These are phyloP conservation scores for Augiades crinisus DNA, from an alignment of 2,888 invertebrate species.

Conservation along the genomic window DNA sequence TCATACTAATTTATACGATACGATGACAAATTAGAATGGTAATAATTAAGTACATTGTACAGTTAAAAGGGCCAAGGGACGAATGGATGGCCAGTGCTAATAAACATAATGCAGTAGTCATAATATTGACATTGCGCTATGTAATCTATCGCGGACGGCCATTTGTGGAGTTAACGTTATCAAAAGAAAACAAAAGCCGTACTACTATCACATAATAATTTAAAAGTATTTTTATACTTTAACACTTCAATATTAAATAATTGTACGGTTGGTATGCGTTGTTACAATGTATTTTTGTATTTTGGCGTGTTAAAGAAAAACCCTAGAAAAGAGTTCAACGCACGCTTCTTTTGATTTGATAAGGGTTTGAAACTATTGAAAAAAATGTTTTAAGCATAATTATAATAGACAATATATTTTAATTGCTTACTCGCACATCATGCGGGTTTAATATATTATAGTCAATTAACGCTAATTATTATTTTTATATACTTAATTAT, in stretches of 20 bases:
- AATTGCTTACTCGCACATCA: too few species aligned
- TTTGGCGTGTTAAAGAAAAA: slow-evolving; percentile 26
- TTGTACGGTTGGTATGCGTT: too few species aligned
- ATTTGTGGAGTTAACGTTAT: slow-evolving; percentile 42
- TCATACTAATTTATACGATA: slow-evolving; percentile 4
- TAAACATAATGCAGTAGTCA: slow-evolving; percentile 32
- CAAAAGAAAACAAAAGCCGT: slow-evolving; percentile 38
- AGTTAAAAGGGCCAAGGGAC: slow-evolving; percentile 33
- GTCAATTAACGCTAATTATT: neutral
- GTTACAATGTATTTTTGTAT: slow-evolving; percentile 5
- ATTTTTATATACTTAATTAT: slow-evolving; percentile 8
- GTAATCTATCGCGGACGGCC: slow-evolving; percentile 42
- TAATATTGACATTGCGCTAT: slow-evolving; percentile 44
- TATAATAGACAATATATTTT: neutral
- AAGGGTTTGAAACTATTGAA: neutral
- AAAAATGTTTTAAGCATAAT: neutral
- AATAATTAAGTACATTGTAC: slow-evolving; percentile 31
- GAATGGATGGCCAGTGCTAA: slow-evolving; percentile 26
- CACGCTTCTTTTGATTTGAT: slow-evolving; percentile 38
- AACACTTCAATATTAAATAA: too few species aligned
- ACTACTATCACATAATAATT: slow-evolving; percentile 9
- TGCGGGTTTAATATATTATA: neutral
- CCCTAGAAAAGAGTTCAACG: slow-evolving; percentile 71
- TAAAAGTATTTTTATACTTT: neutral
- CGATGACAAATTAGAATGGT: slow-evolving; percentile 10